Evolutionary conservation across 2,797 vertebrate genomes (phyloP).

Genomic region (Oryzias dopingdopingensis): DNA sequence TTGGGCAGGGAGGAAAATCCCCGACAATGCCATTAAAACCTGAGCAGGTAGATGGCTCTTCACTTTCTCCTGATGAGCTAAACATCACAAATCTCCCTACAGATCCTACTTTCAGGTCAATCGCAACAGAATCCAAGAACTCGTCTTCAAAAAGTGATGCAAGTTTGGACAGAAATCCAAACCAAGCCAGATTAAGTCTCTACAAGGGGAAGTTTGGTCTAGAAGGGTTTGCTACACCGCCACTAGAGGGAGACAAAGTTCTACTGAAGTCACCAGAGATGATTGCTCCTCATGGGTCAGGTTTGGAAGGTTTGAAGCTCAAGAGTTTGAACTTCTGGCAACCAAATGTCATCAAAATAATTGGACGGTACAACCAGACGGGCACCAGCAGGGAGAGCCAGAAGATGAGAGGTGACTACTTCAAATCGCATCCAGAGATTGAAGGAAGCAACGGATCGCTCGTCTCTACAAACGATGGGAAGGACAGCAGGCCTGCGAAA

Average conservation of each 20-base stretch:
- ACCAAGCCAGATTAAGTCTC: neutral
- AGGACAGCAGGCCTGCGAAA: neutral
- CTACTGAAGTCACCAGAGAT: conserved; percentile 2
- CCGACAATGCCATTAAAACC: neutral
- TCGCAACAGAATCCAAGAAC: conserved; percentile 3
- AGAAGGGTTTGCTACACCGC: conserved; percentile 19
- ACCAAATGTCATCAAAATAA: conserved; percentile 8
- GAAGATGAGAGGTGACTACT: neutral
- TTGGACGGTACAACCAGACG: conserved; percentile 11
- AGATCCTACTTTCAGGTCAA: neutral
- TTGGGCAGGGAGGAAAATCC: conserved; percentile 26
- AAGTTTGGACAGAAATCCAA: neutral
- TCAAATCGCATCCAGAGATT: neutral
- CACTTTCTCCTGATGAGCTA: conserved; percentile 4
- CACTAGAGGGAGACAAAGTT: conserved; percentile 48
- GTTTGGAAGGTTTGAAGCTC: conserved; percentile 8
- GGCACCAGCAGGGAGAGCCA: neutral
- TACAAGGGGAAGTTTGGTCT: conserved; percentile 14
- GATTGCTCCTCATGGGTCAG: neutral
- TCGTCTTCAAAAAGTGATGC: conserved; percentile 1
- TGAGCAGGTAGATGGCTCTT: neutral
- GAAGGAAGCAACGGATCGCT: neutral
- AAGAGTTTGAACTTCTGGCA: conserved; percentile 15
- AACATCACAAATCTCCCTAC: neutral
- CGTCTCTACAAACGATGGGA: neutral